phyloP scores from a whole-genome alignment of 92 coral and sea anemone species.

The Paramuricea clavata region DNA sequence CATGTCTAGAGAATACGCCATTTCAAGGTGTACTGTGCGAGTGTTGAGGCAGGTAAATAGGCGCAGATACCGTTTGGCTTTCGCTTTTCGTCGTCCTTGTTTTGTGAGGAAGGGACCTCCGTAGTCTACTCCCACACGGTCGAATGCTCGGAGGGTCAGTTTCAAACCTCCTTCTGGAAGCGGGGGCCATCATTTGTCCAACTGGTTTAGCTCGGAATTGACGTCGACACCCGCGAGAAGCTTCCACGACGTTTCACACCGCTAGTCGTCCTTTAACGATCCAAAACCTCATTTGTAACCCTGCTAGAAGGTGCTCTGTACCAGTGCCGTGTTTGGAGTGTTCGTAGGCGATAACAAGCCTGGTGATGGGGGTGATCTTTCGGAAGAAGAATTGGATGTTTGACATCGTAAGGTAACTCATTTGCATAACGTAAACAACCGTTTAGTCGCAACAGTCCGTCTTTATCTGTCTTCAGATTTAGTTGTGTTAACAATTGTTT shows the following conservation, averaged over 20 bases:
- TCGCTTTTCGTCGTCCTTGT: conserved; percentile 62
- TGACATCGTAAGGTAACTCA: too few species aligned
- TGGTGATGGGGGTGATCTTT: too few species aligned
- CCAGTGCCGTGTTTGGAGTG: neutral
- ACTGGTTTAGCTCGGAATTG: conserved; percentile 39
- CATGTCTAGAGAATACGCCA: conserved; percentile 45
- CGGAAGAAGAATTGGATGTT: too few species aligned
- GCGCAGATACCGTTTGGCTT: conserved; percentile 42
- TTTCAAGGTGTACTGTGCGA: too few species aligned
- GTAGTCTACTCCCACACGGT: too few species aligned
- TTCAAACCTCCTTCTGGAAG: conserved; percentile 41
- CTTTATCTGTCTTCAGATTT: too few species aligned
- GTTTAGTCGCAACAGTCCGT: too few species aligned
- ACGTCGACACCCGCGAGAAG: conserved; percentile 43
- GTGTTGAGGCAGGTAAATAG: conserved; percentile 52
- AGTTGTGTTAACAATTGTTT: too few species aligned
- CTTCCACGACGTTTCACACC: neutral
- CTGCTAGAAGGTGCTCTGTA: too few species aligned
- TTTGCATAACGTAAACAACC: too few species aligned
- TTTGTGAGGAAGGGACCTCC: conserved; percentile 41
- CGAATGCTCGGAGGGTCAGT: conserved; percentile 27
- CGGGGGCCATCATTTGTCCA: conserved; percentile 58
- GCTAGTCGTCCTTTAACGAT: conserved; percentile 44
- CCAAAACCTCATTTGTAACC: too few species aligned
- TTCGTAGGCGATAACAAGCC: too few species aligned